Evolutionary conservation across 2,888 invertebrate genomes (phyloP), one percentile per base, ranked within the genome.

Genomic region (Oeneis ivallda): DNA sequence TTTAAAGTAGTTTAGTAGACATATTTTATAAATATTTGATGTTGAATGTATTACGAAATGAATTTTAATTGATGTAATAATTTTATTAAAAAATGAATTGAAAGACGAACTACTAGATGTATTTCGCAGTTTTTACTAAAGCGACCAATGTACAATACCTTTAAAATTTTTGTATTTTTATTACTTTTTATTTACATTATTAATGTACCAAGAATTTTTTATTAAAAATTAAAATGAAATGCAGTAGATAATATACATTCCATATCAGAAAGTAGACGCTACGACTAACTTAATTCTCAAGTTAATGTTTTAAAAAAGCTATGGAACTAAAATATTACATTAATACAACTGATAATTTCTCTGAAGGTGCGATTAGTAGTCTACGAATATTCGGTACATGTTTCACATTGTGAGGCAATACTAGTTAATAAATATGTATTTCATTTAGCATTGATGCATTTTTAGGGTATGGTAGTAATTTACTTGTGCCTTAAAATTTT

Each of bases 401-500:
- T 19, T 49, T 49, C n/a, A 45, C 7, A 13, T 45, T 19, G 17
- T 49, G 17, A 17, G 47, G 17, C 32, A 32, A 13, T 19, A 8
- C 13, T 34, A 32, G 32, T n/a, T 15, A 34, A 34, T n/a, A 52
- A 52, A 52, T 15, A 32, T 52, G 8, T 1, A 15, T 34, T 15
- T 53, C 10, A 34, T 11, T 26, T 50, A 4, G 26, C 26, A n/a
- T 19, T 32, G 34, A 53, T 37, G 53, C 53, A 15, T 37, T 53
- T 50, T 53, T 26, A 26, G 13, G 11, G 17, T 50, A 13, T 62
- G 50, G 7, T 60, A 61, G 53, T 56, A 64, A 39, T 62, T 65
- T 61, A 62, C 50, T 62, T 54, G 70, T 71, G 69, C 69, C 70
- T 71, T 71, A 69, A 59, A 59, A 61, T 61, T 69, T 56, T 54